Percentiles rank a stretch among this genome's conserved stretches.
These are phyloP conservation scores for Ceramica pisi DNA, from an alignment of 2,888 invertebrate genomes.

Conservation along the genomic window DNA sequence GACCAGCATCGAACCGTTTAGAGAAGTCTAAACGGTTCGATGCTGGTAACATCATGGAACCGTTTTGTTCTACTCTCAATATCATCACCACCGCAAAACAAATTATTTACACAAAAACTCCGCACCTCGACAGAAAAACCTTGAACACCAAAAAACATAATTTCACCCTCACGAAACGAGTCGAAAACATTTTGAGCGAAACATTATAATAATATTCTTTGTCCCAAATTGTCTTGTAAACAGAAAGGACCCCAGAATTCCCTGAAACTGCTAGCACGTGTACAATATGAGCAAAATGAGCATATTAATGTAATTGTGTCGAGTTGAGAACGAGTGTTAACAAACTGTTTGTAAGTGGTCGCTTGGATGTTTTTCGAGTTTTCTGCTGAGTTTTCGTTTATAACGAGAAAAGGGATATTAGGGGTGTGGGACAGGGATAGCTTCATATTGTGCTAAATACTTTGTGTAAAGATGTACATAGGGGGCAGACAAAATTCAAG, in stretches of 20 bases:
- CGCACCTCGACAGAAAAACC: constrained; percentile 8
- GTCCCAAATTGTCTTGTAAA: constrained; percentile 48
- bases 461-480: not conserved
- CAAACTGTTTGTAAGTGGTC: constrained; percentile 43
- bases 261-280: constrained; percentile 4
- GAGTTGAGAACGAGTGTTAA: constrained; percentile 42
- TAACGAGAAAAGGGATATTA: constrained; percentile 1
- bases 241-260: constrained; percentile 26
- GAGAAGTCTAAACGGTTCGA: not conserved
- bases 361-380: constrained; percentile 18
- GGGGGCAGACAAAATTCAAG: no score
- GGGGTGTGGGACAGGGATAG: not conserved
- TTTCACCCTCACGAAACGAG: constrained; percentile 13
- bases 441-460: constrained; percentile 12
- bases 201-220: constrained; percentile 53
- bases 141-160: constrained; percentile 10
- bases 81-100: not conserved
- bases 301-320: constrained; percentile 52
- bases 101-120: constrained; percentile 14
- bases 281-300: constrained; percentile 42
- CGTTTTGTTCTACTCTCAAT: not conserved
- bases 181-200: constrained; percentile 27
- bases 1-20: no score
- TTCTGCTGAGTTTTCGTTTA: constrained; percentile 25
- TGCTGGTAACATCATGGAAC: no score